Conservation (phyloP, 2,888 invertebrate species). For the Drosophila neonasuta region DNA sequence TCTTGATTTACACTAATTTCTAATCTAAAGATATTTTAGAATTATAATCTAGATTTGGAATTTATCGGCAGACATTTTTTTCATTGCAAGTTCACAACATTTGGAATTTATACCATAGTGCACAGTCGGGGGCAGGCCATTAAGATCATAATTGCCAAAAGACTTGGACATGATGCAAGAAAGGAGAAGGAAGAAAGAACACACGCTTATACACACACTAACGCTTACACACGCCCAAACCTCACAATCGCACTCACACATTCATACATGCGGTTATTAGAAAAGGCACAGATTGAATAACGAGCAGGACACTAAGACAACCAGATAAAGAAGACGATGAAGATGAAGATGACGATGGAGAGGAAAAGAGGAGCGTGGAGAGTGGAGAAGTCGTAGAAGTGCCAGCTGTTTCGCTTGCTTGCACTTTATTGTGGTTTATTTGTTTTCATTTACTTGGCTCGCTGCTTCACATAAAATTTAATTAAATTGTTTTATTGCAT, state of each 20-base stretch:
- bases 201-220: conserved; percentile 8
- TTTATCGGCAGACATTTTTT: no score
- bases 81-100: no score
- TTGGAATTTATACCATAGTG: background rate
- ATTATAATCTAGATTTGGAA: no score
- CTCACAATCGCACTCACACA: background rate
- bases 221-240: background rate
- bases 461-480: conserved; percentile 68
- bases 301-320: conserved; percentile 18
- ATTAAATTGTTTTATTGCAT: conserved; percentile 76
- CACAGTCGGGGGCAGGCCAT: conserved; percentile 31
- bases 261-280: conserved; percentile 12
- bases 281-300: conserved; percentile 47
- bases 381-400: conserved; percentile 1
- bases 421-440: conserved; percentile 73
- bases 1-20: no score
- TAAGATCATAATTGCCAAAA: conserved; percentile 56
- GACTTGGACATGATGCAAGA: conserved; percentile 32
- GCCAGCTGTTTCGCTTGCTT: conserved; percentile 46
- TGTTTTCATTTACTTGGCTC: conserved; percentile 70
- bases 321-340: background rate
- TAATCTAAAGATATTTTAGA: no score
- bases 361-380: background rate
- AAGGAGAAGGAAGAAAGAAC: background rate
- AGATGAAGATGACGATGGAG: background rate